Evolutionary conservation across 2,113 vertebrate genomes (phyloP), one percentile per base, ranked within the genome.

Genomic region (Nothocercus nigrocapillus): DNA sequence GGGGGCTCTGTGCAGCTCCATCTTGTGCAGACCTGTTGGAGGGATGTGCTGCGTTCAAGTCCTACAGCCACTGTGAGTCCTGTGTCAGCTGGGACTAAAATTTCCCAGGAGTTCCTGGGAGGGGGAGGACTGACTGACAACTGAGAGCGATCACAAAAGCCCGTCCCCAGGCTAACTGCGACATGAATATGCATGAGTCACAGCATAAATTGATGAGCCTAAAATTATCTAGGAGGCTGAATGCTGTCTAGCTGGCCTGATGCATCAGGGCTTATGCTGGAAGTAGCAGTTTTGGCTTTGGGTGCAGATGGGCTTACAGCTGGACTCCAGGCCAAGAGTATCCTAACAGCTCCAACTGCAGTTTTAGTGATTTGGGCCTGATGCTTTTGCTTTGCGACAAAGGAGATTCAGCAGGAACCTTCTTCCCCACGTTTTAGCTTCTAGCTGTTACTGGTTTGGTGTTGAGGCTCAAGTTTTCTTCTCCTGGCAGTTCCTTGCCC

Each of bases 101-200:
- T 72, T 84, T 80, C 77, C 92, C 45, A 40, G 54, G 54, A 82
- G 56, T 45, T 66, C 53, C 86, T 84, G 77, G 67, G 76, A 93
- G 70, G 62, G 2, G 68, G 68, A 90, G 58, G 74, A 87, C 85
- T 58, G 86, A 70, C 92, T 95, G 92, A 68, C 93, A 96, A 90
- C 77, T 94, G 94, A 90, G 89, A 93, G 89, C 83, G 75, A 90
- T 92, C 90, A 90, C 61, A 78, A 80, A 81, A 95, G 56, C 80
- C 92, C 80, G 81, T 97, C 89, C 83, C 69, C 56, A 85, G 81
- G 77, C 83, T 93, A 93, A 92, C 83, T 11, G 13, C 51, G 89
- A 86, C 86, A 92, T 82, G 86, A 92, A 66, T 89, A 94, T 95
- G 88, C 81, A 44, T 96, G 95, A 97, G 85, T 97, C 96, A 97